Conservation (phyloP, 2,113 vertebrate genomes). For the Craseonycteris thonglongyai region DNA sequence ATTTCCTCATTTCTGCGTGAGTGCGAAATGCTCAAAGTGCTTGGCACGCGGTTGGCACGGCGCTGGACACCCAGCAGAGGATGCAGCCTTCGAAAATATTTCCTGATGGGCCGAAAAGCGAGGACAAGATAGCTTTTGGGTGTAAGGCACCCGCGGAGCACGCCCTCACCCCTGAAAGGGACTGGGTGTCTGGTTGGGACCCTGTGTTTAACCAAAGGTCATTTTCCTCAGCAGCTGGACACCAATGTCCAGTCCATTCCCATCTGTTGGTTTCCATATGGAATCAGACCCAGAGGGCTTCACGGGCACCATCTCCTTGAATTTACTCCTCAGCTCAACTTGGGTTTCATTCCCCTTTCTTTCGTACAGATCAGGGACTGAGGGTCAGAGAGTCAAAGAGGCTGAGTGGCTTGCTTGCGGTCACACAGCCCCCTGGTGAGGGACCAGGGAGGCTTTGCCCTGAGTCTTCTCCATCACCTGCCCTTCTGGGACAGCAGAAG, state of each 20-base stretch:
- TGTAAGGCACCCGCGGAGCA: background rate
- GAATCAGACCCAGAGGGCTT: background rate
- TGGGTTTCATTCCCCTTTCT: background rate
- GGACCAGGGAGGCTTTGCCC: fast-evolving
- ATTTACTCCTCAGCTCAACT: fast-evolving
- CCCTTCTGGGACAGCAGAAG: fast-evolving
- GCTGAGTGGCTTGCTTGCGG: background rate
- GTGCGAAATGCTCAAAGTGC: background rate
- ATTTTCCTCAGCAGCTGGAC: fast-evolving
- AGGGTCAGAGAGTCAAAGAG: background rate
- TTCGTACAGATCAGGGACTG: background rate
- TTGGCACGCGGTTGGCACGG: fast-evolving
- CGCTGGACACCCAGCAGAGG: fast-evolving
- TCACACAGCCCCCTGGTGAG: background rate
- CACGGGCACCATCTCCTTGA: fast-evolving
- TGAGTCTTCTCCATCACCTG: no score
- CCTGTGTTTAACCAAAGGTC: background rate
- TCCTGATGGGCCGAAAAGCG: background rate
- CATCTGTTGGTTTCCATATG: fast-evolving
- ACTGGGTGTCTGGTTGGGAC: background rate
- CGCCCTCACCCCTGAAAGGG: background rate
- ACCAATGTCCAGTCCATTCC: no score
- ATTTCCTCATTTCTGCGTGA: background rate
- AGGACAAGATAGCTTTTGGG: background rate
- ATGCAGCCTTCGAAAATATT: background rate